phyloP scores from a whole-genome alignment of 2,797 vertebrate species.

The Champsocephalus gunnari region DNA sequence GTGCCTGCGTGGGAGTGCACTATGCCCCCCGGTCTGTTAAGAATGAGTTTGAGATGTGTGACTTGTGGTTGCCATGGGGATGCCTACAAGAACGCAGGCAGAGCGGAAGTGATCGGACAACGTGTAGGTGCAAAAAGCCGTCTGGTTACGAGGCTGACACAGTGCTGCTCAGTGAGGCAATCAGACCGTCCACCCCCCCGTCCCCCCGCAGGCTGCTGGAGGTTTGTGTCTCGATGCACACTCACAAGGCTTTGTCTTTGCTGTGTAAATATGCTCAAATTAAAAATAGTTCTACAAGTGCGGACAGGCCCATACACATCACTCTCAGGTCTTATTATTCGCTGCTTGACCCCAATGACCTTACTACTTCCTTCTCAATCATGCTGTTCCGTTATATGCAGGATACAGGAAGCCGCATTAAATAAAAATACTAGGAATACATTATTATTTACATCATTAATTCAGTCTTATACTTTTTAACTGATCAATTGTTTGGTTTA shows the following conservation, averaged over 20 bases:
- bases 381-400: neutral
- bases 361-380: neutral
- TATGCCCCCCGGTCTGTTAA: slow-evolving; percentile 43
- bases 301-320: slow-evolving; percentile 45
- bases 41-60: slow-evolving; percentile 63
- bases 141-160: slow-evolving; percentile 29
- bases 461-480: neutral
- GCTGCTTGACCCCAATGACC: slow-evolving; percentile 35
- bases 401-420: neutral
- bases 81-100: slow-evolving; percentile 34
- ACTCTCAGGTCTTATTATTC: slow-evolving; percentile 21
- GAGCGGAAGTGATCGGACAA: slow-evolving; percentile 58
- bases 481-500: neutral
- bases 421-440: too few relatives aligned
- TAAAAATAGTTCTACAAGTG: slow-evolving; percentile 44
- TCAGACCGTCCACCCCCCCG: neutral
- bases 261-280: slow-evolving; percentile 60
- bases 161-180: slow-evolving; percentile 35
- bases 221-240: slow-evolving; percentile 28
- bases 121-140: slow-evolving; percentile 48
- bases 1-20: slow-evolving; percentile 58
- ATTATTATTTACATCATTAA: neutral
- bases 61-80: slow-evolving; percentile 70
- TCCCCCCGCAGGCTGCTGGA: slow-evolving; percentile 3
- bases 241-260: slow-evolving; percentile 26